Evolutionary conservation across 2,888 invertebrate genomes (phyloP).

Genomic region (Seira ritae): DNA sequence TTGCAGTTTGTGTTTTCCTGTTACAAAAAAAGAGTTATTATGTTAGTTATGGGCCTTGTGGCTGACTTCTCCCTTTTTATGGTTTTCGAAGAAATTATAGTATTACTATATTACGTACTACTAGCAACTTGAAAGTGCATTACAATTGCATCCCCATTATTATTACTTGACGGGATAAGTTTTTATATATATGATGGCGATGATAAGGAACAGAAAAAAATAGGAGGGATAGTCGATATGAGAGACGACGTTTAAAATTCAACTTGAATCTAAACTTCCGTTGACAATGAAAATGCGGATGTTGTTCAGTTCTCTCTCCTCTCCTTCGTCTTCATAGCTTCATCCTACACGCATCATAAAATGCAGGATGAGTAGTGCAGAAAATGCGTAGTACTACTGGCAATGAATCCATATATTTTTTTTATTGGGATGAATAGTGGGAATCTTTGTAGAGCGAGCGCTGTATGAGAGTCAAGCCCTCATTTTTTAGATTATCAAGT

Average conservation of each 20-base stretch:
- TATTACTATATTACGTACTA: no score
- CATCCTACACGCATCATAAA: slow-evolving; percentile 3
- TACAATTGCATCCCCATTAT: not conserved
- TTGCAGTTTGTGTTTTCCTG: no score
- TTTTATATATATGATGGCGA: no score
- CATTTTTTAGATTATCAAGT: not conserved
- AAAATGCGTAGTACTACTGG: slow-evolving; percentile 10
- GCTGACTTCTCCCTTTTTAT: no score
- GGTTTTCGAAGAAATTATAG: no score
- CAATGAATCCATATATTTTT: not conserved
- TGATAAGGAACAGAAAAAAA: not conserved
- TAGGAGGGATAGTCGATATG: no score
- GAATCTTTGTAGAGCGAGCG: not conserved
- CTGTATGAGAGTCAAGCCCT: not conserved
- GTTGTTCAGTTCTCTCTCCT: slow-evolving; percentile 22
- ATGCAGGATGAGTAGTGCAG: not conserved
- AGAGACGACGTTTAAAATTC: not conserved
- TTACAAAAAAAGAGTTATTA: no score
- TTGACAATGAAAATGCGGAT: slow-evolving; percentile 42
- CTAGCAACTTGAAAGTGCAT: not conserved
- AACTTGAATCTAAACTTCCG: slow-evolving; percentile 48
- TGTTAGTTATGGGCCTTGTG: no score
- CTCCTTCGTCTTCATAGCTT: not conserved
- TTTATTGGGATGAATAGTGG: slow-evolving; percentile 1
- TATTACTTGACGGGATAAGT: not conserved